phyloP scores from a whole-genome alignment of 2,888 invertebrate genomes.

The Yponomeuta sedellus region DNA sequence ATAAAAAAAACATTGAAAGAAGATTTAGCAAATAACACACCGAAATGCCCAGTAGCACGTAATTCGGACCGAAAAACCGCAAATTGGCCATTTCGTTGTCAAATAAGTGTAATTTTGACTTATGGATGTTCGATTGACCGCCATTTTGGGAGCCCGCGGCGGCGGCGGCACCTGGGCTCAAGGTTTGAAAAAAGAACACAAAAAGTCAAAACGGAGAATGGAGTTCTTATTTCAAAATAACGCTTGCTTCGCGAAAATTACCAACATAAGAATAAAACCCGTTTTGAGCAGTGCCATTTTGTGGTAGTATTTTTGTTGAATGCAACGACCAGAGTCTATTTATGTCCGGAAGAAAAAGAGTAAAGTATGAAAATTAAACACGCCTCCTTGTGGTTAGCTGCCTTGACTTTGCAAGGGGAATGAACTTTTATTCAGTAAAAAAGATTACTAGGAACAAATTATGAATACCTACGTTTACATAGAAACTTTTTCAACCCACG shows the following conservation, averaged over 20 bases:
- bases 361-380: neutral
- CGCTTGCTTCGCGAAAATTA: constrained; percentile 26
- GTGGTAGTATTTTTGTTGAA: constrained; percentile 32
- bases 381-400: constrained; percentile 2
- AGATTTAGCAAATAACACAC: constrained; percentile 18
- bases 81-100: constrained; percentile 35
- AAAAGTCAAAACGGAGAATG: neutral
- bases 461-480: neutral
- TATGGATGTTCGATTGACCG: constrained; percentile 22
- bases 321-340: constrained; percentile 25
- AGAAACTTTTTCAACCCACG: too few species aligned
- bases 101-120: constrained; percentile 30
- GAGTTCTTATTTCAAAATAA: neutral
- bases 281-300: constrained; percentile 21
- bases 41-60: constrained; percentile 21
- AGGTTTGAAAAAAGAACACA: constrained; percentile 35
- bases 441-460: neutral
- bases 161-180: constrained; percentile 30
- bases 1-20: constrained; percentile 17
- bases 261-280: constrained; percentile 26
- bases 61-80: constrained; percentile 32
- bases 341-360: constrained; percentile 10
- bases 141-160: constrained; percentile 29
- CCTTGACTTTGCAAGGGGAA: constrained; percentile 3
- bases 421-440: neutral